These are phyloP conservation scores for Apis cerana DNA, from an alignment of 1,140 invertebrate genomes.

Conservation along the genomic window DNA sequence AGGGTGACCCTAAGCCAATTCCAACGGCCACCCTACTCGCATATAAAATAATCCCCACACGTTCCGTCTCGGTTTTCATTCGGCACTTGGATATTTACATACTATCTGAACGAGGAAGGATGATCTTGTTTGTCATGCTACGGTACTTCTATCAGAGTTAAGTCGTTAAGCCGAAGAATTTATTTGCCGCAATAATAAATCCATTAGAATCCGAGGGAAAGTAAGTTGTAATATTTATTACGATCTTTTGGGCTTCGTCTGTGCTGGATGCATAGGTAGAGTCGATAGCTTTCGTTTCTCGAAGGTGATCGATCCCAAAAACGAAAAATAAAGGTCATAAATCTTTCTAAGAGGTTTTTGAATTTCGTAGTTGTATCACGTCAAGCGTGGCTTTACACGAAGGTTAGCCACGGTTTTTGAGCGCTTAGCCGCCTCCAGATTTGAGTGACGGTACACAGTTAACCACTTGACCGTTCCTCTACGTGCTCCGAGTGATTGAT, in stretches of 20 bases:
- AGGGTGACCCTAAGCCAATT: constrained; percentile 74
- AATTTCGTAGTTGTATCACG: constrained; percentile 63
- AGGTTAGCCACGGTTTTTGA: constrained; percentile 77
- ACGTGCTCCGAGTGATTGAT: constrained; percentile 76
- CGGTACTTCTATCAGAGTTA: constrained; percentile 80
- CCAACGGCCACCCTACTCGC: constrained; percentile 68
- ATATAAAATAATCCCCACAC: constrained; percentile 75
- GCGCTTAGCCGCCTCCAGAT: constrained; percentile 70
- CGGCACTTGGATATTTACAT: constrained; percentile 77
- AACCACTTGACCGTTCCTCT: constrained; percentile 80
- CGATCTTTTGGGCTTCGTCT: neutral
- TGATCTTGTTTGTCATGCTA: constrained; percentile 80
- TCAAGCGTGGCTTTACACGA: constrained; percentile 71
- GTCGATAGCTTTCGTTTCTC: neutral
- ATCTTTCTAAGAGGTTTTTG: constrained; percentile 74
- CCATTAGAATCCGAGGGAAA: constrained; percentile 72
- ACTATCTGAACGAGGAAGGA: constrained; percentile 78
- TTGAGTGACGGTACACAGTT: constrained; percentile 81
- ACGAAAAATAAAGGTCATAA: constrained; percentile 67
- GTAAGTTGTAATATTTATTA: constrained; percentile 36
- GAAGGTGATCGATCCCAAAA: constrained; percentile 33
- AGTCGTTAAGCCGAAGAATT: constrained; percentile 79
- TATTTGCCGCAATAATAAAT: constrained; percentile 82
- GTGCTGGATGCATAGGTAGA: neutral
- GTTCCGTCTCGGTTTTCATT: constrained; percentile 66